Base-by-base conservation (phyloP, 2,113 vertebrate genomes). In the Turdus rufiventris region DNA sequence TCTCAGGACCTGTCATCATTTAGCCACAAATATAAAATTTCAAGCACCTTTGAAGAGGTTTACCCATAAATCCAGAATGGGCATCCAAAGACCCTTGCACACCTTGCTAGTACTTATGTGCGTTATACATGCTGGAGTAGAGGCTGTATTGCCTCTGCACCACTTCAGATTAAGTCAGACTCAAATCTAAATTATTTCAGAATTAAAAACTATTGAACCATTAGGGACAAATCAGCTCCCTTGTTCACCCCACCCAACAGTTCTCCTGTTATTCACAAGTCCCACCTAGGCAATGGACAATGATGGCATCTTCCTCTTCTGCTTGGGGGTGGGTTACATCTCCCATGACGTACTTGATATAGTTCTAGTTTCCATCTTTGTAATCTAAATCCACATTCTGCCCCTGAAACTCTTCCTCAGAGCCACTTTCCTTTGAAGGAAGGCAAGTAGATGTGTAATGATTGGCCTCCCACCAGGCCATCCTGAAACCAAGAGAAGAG, bases 211-310 rank as follows among this genome's bases (percentile, higher is more conserved):
- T 48, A 28, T 21, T 34, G 24, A 60, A 21, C 18, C 14, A 60
- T 33, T 14, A 78, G 26, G 38, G n/a, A 48, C 57, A 76, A 54
- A 56, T 75, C 36, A 78, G 15, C 28, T 19, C 71, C 18, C n/a
- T 34, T 66, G 28, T 34, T 26, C 31, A 79, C 14, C 24, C 28
- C 66, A 68, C 25, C 42, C 34, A 76, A n/a, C 38, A 70, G 36
- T 29, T 29, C 12, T 51, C 25, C 25, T 56, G 16, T 23, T 74
- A 36, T 81, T 28, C 0, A 7, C 12, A 88, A 75, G 63, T 61
- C 97, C 8, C 97, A 99, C 99, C 99, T 77, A 99, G 96, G 57
- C 99, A 99, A 96, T 99, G 99, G 76, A 99, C 98, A 15, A 99
- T 98, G 95, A 99, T 94, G 47, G 98, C 98, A 25, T 99, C 98